A percentile compares a stretch with the other conserved stretches of the same genome.
These are phyloP conservation scores for Pluvianellus socialis DNA, from an alignment of 2,113 vertebrate species.

Conservation along the genomic window DNA sequence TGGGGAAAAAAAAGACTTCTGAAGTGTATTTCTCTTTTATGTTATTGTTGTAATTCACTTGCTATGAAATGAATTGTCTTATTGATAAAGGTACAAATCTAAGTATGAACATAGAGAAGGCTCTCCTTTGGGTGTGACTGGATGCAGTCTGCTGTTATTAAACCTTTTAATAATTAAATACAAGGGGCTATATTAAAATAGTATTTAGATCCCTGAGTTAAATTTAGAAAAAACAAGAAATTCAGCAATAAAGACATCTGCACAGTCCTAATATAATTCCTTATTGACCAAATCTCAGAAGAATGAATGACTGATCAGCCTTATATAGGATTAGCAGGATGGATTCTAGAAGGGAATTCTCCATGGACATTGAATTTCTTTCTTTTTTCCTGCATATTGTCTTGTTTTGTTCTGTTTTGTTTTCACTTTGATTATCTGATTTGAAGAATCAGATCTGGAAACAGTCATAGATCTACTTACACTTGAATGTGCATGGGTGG, in stretches of 20 bases:
- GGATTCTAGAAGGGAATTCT: not conserved
- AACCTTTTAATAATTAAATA: constrained; percentile 72
- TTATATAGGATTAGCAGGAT: not conserved
- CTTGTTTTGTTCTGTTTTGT: not conserved
- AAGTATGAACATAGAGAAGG: constrained; percentile 5
- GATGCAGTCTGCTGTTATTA: constrained; percentile 54
- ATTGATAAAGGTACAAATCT: not conserved
- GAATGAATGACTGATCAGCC: not conserved
- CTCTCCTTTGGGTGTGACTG: constrained; percentile 4
- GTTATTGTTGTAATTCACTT: not conserved
- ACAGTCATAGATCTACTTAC: not conserved
- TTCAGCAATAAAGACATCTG: not conserved
- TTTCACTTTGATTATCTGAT: not conserved
- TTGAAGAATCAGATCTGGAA: not conserved
- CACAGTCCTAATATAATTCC: not conserved
- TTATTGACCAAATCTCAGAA: not conserved
- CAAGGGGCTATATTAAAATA: not conserved
- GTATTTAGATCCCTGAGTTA: not conserved
- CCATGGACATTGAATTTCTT: not conserved
- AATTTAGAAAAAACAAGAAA: not conserved
- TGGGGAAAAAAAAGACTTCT: not conserved
- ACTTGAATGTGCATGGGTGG: fast-evolving
- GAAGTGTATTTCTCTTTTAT: not conserved
- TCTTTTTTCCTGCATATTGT: not conserved
- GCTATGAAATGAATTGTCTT: constrained; percentile 10